These are phyloP conservation scores for Gortyna flavago DNA, from an alignment of 2,888 invertebrate genomes.

Conservation along the genomic window DNA sequence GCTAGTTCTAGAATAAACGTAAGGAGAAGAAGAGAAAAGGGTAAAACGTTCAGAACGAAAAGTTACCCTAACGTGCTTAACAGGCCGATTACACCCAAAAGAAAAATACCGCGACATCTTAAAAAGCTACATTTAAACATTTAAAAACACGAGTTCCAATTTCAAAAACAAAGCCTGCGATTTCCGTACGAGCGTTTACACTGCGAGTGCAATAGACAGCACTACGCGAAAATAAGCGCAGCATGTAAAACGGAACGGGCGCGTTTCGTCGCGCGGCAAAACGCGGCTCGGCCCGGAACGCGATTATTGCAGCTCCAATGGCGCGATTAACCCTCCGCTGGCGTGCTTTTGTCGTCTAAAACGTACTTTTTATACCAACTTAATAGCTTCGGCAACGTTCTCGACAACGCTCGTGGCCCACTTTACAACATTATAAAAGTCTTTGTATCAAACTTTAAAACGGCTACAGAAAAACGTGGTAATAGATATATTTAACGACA, in stretches of 20 bases:
- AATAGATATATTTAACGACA: conserved; percentile 51
- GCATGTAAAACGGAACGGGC: conserved; percentile 75
- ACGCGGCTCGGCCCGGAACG: conserved; percentile 70
- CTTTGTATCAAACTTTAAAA: conserved; percentile 48
- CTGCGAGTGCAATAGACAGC: conserved; percentile 78
- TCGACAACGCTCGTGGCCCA: conserved; percentile 54
- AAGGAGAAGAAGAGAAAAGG: neutral
- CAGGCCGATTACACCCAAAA: conserved; percentile 51
- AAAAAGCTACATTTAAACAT: conserved; percentile 58
- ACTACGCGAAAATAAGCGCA: conserved; percentile 78
- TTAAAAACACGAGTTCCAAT: conserved; percentile 73
- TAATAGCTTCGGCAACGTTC: conserved; percentile 64
- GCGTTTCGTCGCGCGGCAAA: conserved; percentile 58
- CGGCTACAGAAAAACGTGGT: conserved; percentile 39
- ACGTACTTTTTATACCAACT: conserved; percentile 69
- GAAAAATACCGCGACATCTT: conserved; percentile 49
- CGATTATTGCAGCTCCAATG: conserved; percentile 83
- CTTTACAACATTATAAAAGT: conserved; percentile 57
- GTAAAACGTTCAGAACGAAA: neutral
- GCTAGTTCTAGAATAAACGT: neutral
- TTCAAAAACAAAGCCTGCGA: conserved; percentile 77
- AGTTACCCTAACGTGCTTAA: conserved; percentile 9
- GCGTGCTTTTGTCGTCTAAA: conserved; percentile 73
- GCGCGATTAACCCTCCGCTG: conserved; percentile 78
- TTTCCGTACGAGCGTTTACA: conserved; percentile 69